Percentiles rank a stretch among this genome's conserved stretches.
Conservation (phyloP, 2,113 vertebrate species). For the Aleadryas rufinucha region DNA sequence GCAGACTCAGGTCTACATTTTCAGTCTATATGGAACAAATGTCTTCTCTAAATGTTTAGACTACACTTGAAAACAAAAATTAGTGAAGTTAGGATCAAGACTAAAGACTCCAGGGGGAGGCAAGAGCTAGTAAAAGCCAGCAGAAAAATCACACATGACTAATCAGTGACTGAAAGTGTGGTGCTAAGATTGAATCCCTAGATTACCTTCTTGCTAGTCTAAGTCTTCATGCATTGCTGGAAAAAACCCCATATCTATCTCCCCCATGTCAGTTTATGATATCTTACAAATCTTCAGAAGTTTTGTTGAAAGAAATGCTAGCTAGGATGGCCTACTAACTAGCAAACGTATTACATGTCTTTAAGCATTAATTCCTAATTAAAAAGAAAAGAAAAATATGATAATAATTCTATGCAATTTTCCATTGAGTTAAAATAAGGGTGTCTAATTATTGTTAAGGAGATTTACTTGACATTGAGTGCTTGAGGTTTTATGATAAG, state of each 20-base stretch:
- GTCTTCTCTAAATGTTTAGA: neutral
- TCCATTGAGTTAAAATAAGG: neutral
- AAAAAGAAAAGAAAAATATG: neutral
- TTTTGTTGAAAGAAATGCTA: neutral
- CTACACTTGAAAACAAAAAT: neutral
- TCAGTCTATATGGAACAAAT: neutral
- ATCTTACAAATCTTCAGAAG: neutral
- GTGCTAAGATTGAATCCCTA: neutral
- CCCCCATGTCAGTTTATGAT: neutral
- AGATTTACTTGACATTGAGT: neutral
- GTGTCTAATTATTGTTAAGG: neutral
- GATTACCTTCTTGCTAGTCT: neutral
- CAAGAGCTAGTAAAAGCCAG: neutral
- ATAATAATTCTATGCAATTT: neutral
- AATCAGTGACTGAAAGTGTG: neutral
- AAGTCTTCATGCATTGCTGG: neutral
- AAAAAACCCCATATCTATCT: neutral
- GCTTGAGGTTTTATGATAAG: neutral
- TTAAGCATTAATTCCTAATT: neutral
- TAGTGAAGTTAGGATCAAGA: neutral
- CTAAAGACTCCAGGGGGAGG: neutral
- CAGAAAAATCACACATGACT: neutral
- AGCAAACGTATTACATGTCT: neutral
- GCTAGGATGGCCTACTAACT: neutral
- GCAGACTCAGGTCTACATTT: neutral